Base-by-base conservation (phyloP, 1,140 invertebrate species). In the Zaprionus camerounensis region DNA sequence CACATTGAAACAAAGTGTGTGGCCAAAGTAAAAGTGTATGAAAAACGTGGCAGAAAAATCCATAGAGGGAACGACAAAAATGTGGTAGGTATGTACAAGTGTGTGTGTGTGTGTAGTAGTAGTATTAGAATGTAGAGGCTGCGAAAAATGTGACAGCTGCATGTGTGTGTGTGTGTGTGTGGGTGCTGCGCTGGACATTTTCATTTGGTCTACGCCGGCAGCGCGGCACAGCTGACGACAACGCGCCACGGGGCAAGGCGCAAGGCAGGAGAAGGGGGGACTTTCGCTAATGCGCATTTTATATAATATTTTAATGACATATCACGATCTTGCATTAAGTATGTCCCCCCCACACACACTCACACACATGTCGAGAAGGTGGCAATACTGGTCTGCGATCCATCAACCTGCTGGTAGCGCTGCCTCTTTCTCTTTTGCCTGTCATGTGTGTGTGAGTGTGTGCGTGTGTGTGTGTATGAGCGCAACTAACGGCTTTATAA, bases 31-130 rank as follows among this genome's bases (percentile, higher is more conserved):
- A 49, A 85, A 88, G 63, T 73, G 44, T 72, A 72, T 80, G 72
- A 91, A 88, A 88, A 88, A 88, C 84, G 84, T 88, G 86, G 79
- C 85, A 77, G 84, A 90, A 88, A 90, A 88, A 90, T 88, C 59
- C 36, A 88, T 75, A 78, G 71, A 78, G 71, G 71, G 57, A 72
- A 71, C 56, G 65, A 71, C 78, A 86, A 88, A 88, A 88, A 90
- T 90, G 82, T 80, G 85, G 71, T 90, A 81, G 78, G 59, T 71
- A 77, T 67, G 75, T 76, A 64, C 69, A 46, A 46, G 34, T 71
- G 44, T 66, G 44, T 44, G 73, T 44, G 73, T 71, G 38, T 20
- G 51, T 53, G 77, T 51, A 73, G 79, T 70, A 46, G 72, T 51
- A 73, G 61, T 76, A 76, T 76, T 71, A 75, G 65, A 74, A 69